Base-by-base conservation (phyloP, 1,140 invertebrate species). In the Papilio machaon region DNA sequence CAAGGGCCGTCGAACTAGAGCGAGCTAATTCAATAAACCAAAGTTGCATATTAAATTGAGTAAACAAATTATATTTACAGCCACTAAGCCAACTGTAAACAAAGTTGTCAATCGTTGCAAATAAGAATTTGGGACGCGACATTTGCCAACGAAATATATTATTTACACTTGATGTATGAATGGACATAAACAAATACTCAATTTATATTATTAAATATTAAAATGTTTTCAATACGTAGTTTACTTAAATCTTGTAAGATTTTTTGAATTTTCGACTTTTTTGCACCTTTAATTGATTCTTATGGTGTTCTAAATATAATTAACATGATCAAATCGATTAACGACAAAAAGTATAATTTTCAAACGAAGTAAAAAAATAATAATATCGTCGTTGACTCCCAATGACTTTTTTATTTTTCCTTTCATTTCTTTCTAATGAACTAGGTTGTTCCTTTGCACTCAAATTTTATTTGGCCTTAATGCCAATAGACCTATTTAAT, bases 1-100 rank as follows among this genome's bases (percentile, higher is more conserved):
- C 83, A 90, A 89, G 86, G 85, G 85, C 86, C 86, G 79, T 88
- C 87, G 86, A 91, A 91, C 88, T 89, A 89, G 83, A 88, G 87
- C 85, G 81, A 85, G 80, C 81, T 87, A 90, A 86, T 87, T 85
- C 82, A 84, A 82, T 86, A 73, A 81, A 82, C 81, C 58, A 81
- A 85, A 84, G 78, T 73, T 85, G 84, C 82, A 82, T 83, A 87
- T 85, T 82, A 80, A 81, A 84, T 74, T 47, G 52, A 64, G 49
- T 54, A 38, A 67, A 76, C 79, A 78, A 75, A 70, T 35, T 52
- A 19, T 58, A 74, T 80, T 67, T 70, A 70, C 30, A 11, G 30
- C 4, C 64, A 70, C 23, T 70, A 70, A 70, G 64, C 23, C 64
- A 70, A 70, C 64, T 35, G 64, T 35, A 79, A 79, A 79, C 54